A percentile compares a stretch with the other conserved stretches of the same genome.
phyloP scores from a whole-genome alignment of 2,888 invertebrate species.

The Artemia sp. region DNA sequence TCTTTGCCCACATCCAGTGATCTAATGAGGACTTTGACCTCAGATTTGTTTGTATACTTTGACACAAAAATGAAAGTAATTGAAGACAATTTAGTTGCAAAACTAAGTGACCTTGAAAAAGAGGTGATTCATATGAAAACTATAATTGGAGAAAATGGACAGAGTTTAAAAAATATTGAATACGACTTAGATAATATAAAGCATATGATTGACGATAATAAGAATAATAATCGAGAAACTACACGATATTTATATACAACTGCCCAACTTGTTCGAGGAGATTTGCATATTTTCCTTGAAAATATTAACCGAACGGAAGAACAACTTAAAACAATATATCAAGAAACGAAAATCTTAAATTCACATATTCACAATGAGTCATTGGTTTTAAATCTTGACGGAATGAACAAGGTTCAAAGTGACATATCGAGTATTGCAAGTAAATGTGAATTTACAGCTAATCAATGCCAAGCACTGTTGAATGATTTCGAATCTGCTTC shows the following conservation, averaged over 20 bases:
- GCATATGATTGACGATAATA: not conserved
- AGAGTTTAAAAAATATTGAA: not conserved
- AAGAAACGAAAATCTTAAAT: not conserved
- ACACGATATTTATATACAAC: not conserved
- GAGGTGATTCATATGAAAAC: not conserved
- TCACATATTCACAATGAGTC: not conserved
- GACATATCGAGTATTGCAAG: not conserved
- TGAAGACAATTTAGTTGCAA: not conserved
- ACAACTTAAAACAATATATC: not conserved
- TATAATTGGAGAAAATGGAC: not conserved
- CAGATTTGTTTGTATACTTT: not conserved
- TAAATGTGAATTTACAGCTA: not conserved
- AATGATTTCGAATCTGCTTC: not conserved
- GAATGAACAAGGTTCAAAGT: not conserved
- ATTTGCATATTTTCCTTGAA: not conserved
- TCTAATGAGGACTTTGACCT: not conserved
- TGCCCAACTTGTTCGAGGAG: not conserved
- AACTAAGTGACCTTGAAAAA: not conserved
- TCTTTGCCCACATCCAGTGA: constrained; percentile 1
- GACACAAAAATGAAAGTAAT: not conserved
- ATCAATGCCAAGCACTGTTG: not conserved
- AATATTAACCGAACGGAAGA: constrained; percentile 2
- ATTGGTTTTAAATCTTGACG: not conserved
- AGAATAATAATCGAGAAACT: constrained; percentile 3
- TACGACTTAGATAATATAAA: constrained; percentile 1